Evolutionary conservation across 2,888 invertebrate species (phyloP), one percentile per base, ranked within the genome.

Genomic region (Keiferia lycopersicella): DNA sequence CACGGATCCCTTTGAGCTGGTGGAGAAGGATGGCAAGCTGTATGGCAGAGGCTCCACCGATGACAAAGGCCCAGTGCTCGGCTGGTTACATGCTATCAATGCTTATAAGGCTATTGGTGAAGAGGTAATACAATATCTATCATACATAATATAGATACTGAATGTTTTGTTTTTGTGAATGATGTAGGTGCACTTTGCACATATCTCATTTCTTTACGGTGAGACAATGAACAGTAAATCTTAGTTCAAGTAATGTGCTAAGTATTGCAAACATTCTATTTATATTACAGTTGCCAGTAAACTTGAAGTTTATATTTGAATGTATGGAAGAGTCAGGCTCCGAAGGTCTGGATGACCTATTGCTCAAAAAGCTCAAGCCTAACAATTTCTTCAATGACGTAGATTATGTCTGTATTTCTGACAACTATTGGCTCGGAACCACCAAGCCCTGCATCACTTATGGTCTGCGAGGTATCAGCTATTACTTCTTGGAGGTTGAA

Each of bases 291-390:
- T 79, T 96, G 60, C 96, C 96, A 0, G 94, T 96, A 0, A 96
- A 96, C 80, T 77, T 96, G 7, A 96, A 96, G 94, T 99, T 99
- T 86, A 94, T 97, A 14, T 96, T 99, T 82, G 99, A 99, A 92
- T 98, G 98, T 64, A 99, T 99, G 99, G 99, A 99, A 87, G 99
- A 99, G 84, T 96, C 96, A 67, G 99, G 99, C 7, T 99, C 98
- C 66, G 96, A 96, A 81, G 99, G 99, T n/a, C 91, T 99, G 26
- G 98, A 98, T 82, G 96, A 96, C 0, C 89, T 98, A 11, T 92
- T 99, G 0, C 88, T 88, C 64, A 82, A 89, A 41, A 73, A 89
- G 61, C 70, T 92, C 45, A 90, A 91, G 67, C 92, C 92, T 26
- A 95, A 96, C 71, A 94, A 94, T 30, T 98, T 98, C 85, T 93